These are phyloP conservation scores for Ormyrus pomaceus DNA, from an alignment of 2,888 invertebrate genomes.

Conservation along the genomic window DNA sequence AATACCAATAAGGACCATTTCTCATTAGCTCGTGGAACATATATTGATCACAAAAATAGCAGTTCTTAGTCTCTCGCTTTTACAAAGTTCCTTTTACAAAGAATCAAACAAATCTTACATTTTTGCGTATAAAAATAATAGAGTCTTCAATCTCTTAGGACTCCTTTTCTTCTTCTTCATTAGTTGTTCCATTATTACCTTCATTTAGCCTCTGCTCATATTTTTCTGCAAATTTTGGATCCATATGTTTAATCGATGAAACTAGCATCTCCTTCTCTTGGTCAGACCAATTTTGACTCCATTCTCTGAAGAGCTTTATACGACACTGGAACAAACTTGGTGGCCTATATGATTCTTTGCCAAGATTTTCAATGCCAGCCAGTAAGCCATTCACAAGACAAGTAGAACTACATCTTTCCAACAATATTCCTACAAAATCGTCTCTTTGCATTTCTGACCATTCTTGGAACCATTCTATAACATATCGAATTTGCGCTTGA, in stretches of 20 bases:
- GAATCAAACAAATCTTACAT: conserved; percentile 45
- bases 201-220: conserved; percentile 71
- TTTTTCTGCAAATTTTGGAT: conserved; percentile 84
- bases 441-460: conserved; percentile 92
- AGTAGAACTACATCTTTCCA: conserved; percentile 80
- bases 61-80: conserved; percentile 40
- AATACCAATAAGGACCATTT: conserved; percentile 48
- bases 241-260: conserved; percentile 83
- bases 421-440: conserved; percentile 87
- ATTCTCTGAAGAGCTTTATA: conserved; percentile 90
- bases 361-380: conserved; percentile 81
- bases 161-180: conserved; percentile 40
- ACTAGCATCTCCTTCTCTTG: conserved; percentile 85
- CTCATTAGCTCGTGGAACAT: conserved; percentile 51
- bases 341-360: conserved; percentile 82
- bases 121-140: conserved; percentile 25
- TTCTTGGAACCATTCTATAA: conserved; percentile 91
- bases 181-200: conserved; percentile 52
- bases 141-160: conserved; percentile 29
- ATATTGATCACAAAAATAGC: conserved; percentile 55
- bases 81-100: conserved; percentile 7
- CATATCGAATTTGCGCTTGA: conserved; percentile 87
- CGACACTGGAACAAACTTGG: conserved; percentile 90
- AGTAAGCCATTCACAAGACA: conserved; percentile 86
- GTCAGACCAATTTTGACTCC: conserved; percentile 87